Percentiles rank a stretch among this genome's conserved stretches.
Conservation (phyloP, 23 tunicate species). For the Diplosoma virens region DNA sequence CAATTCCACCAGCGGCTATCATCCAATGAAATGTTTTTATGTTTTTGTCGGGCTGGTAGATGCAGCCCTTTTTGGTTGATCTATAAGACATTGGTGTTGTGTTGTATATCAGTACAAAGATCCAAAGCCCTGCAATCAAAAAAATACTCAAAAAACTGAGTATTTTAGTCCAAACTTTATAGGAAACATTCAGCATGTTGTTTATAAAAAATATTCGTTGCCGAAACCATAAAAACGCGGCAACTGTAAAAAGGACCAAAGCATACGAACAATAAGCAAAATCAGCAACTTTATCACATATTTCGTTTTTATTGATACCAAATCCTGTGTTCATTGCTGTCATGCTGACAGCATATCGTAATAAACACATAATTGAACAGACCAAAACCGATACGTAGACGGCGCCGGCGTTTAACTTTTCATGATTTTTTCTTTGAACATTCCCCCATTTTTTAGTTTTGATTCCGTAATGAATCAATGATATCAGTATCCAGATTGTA, state of each 20-base stretch:
- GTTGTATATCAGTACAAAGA: background rate
- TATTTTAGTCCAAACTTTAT: background rate
- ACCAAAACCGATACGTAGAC: slow-evolving; percentile 42
- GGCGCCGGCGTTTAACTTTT: slow-evolving; percentile 28
- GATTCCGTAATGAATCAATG: slow-evolving; percentile 44
- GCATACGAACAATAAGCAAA: slow-evolving; percentile 19
- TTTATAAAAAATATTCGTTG: slow-evolving; percentile 48
- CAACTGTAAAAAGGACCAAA: slow-evolving; percentile 10
- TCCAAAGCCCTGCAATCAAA: slow-evolving; percentile 5
- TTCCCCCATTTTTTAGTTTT: slow-evolving; percentile 44
- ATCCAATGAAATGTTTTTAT: background rate
- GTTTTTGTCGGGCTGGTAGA: background rate
- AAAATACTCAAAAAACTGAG: slow-evolving; percentile 44
- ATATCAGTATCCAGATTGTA: slow-evolving; percentile 25
- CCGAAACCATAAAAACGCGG: slow-evolving; percentile 58
- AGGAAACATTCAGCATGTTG: slow-evolving; percentile 29
- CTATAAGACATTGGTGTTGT: slow-evolving; percentile 20
- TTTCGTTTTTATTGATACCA: background rate
- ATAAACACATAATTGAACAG: slow-evolving; percentile 21
- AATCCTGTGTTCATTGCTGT: slow-evolving; percentile 29
- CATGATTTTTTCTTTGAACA: background rate
- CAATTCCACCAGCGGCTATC: slow-evolving; percentile 11
- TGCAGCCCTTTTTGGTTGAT: slow-evolving; percentile 16
- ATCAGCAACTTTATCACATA: slow-evolving; percentile 53
- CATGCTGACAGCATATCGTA: slow-evolving; percentile 17